A percentile compares a stretch with the other conserved stretches of the same genome.
Evolutionary conservation across 1,140 invertebrate genomes (phyloP).

Genomic region (Drosophila seguyi): DNA sequence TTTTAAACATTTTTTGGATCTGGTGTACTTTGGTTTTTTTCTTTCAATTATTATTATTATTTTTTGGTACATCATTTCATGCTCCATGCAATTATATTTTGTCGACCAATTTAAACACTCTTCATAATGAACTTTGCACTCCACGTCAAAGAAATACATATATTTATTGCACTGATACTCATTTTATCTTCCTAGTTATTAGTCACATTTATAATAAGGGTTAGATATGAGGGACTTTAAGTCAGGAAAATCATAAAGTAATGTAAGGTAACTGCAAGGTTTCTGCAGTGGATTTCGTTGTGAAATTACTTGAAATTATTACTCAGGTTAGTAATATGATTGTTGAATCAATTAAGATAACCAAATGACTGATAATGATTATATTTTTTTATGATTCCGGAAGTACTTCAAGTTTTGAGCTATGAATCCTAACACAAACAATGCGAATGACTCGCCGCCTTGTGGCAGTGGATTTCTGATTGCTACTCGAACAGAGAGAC

Average conservation of each 20-base stretch:
- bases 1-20: conserved; percentile 58
- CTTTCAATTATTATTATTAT: not conserved
- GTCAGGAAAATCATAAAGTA: conserved; percentile 22
- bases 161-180: conserved; percentile 53
- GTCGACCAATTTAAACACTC: conserved; percentile 50
- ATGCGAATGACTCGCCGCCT: conserved; percentile 25
- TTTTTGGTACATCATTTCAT: conserved; percentile 18
- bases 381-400: conserved; percentile 7
- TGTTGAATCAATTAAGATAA: not conserved
- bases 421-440: conserved; percentile 23
- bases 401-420: conserved; percentile 3
- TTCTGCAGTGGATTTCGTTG: conserved; percentile 2
- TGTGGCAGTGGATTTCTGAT: conserved; percentile 7
- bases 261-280: conserved; percentile 7
- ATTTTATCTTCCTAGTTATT: conserved; percentile 35
- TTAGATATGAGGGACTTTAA: conserved; percentile 22
- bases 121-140: conserved; percentile 74
- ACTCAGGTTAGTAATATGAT: conserved; percentile 17
- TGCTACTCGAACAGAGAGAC: conserved; percentile 15
- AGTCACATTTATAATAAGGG: conserved; percentile 59
- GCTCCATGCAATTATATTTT: conserved; percentile 44
- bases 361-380: conserved; percentile 23
- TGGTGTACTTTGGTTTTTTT: conserved; percentile 9
- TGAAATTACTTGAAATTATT: conserved; percentile 7
- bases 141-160: conserved; percentile 66